Evolutionary conservation across 2,797 vertebrate genomes (phyloP).

Genomic region (Percopsis omiscomaycus): DNA sequence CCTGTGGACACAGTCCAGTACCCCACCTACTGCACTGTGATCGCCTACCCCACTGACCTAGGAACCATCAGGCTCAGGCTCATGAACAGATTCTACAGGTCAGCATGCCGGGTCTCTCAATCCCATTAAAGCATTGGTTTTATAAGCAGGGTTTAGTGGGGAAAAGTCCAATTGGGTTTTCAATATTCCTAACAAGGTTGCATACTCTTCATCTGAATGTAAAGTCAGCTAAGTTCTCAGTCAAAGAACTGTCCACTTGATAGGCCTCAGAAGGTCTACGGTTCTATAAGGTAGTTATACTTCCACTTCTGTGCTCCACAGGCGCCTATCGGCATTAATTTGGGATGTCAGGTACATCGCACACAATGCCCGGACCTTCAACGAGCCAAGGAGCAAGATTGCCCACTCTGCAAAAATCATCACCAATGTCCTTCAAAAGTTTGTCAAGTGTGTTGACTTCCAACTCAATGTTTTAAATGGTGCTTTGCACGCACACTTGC

Average conservation of each 20-base stretch:
- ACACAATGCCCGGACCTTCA: slow-evolving; percentile 94
- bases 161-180: too few species aligned
- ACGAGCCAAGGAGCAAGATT: slow-evolving; percentile 94
- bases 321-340: slow-evolving; percentile 91
- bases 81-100: slow-evolving; percentile 96
- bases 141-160: too few species aligned
- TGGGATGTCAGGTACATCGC: slow-evolving; percentile 96
- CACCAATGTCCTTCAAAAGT: slow-evolving; percentile 89
- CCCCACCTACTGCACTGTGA: slow-evolving; percentile 90
- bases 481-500: too few species aligned
- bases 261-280: too few species aligned
- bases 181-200: too few species aligned
- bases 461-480: neutral
- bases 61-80: slow-evolving; percentile 90
- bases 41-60: slow-evolving; percentile 95
- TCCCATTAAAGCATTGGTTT: too few species aligned
- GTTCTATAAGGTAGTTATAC: too few species aligned
- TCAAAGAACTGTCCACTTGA: too few species aligned
- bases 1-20: slow-evolving; percentile 92
- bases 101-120: slow-evolving; percentile 15
- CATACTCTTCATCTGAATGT: too few species aligned
- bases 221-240: too few species aligned
- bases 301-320: slow-evolving; percentile 47
- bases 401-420: slow-evolving; percentile 92
- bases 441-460: slow-evolving; percentile 85